Percentiles rank a stretch among this genome's conserved stretches.
Evolutionary conservation across 1,140 invertebrate species (phyloP).

Genomic region (Acyrthosiphon pisum): DNA sequence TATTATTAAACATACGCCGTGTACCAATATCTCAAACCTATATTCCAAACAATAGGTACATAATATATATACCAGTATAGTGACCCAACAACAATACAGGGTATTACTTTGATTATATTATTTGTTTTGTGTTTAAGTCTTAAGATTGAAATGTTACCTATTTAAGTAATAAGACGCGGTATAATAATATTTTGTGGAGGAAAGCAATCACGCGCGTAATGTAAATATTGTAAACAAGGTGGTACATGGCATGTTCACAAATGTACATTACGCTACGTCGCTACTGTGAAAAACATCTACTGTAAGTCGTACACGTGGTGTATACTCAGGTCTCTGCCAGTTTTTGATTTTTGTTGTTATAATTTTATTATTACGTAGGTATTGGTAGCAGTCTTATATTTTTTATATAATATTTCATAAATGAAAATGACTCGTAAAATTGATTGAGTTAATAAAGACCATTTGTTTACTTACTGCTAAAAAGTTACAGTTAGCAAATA

Average conservation of each 20-base stretch:
- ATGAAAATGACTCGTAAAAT: too few relatives aligned
- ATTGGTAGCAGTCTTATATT: too few relatives aligned
- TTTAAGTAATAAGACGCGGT: background rate
- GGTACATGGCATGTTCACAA: background rate
- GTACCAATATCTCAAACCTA: background rate
- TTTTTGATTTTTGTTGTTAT: background rate
- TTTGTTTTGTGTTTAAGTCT: background rate
- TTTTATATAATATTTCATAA: too few relatives aligned
- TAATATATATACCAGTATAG: background rate
- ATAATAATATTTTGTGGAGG: background rate
- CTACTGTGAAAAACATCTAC: background rate
- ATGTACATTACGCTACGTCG: background rate
- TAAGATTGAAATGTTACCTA: background rate
- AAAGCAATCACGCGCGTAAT: background rate
- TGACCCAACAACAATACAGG: background rate
- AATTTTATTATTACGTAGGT: too few relatives aligned
- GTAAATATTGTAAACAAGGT: background rate
- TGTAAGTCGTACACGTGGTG: background rate
- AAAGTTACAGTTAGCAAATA: background rate
- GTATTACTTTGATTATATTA: slow-evolving; percentile 1
- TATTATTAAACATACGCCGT: background rate
- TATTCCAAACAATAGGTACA: background rate
- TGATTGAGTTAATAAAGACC: too few relatives aligned
- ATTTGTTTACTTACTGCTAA: too few relatives aligned
- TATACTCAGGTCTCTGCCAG: background rate